A percentile compares a stretch with the other conserved stretches of the same genome.
Conservation (phyloP, 2,888 invertebrate species). For the Euplagia quadripunctaria region DNA sequence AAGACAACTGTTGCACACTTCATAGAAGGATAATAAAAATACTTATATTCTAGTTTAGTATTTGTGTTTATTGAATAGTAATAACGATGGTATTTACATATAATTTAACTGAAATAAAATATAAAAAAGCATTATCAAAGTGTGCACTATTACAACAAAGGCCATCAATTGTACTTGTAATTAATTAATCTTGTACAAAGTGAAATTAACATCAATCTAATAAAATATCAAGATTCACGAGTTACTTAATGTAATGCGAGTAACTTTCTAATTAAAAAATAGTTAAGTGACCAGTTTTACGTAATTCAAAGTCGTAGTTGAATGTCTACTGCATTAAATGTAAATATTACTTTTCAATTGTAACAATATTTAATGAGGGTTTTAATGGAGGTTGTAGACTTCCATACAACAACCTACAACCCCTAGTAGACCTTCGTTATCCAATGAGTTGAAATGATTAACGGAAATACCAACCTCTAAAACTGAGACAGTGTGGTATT, state of each 20-base stretch:
- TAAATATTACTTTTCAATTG: too few relatives aligned
- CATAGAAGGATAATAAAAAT: constrained; percentile 14
- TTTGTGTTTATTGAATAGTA: constrained; percentile 48
- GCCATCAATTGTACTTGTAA: constrained; percentile 11
- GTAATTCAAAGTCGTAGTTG: neutral
- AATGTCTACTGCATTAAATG: too few relatives aligned
- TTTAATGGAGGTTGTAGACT: too few relatives aligned
- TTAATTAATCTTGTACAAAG: constrained; percentile 1
- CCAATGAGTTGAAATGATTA: neutral
- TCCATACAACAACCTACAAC: neutral
- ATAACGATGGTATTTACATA: constrained; percentile 62
- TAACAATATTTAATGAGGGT: too few relatives aligned
- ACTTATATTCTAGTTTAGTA: constrained; percentile 27
- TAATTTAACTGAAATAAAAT: constrained; percentile 32
- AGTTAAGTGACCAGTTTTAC: neutral
- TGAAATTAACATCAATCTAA: neutral
- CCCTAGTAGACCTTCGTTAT: neutral
- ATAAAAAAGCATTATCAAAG: constrained; percentile 10
- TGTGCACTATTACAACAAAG: constrained; percentile 3
- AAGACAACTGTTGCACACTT: too few relatives aligned
- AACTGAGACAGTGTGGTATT: too few relatives aligned
- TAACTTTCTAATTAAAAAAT: neutral
- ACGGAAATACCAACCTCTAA: too few relatives aligned
- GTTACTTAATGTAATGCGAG: neutral
- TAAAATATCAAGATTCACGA: neutral